Base-by-base conservation (phyloP, 2,113 vertebrate species). In the Ailurus styani region DNA sequence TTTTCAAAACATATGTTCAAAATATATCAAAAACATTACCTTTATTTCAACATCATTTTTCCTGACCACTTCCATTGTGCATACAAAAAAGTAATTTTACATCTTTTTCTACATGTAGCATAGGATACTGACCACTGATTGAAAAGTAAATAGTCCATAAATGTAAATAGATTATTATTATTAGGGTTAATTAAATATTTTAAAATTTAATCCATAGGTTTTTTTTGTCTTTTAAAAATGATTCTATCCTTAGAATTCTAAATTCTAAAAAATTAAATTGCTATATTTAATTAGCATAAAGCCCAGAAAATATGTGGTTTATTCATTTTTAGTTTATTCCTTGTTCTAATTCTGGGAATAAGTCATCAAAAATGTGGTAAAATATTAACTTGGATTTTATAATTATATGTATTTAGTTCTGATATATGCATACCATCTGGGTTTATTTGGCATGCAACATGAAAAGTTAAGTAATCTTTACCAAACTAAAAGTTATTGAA, bases 261-360 rank as follows among this genome's bases (percentile, higher is more conserved):
- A 77, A 47, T 18, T 47, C 27, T 47, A 17, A 75, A 77, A 27
- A 77, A 77, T 47, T 77, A 77, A 47, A 42, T 64, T 91, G 11
- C 8, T 31, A 42, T 31, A 54, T 70, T 91, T 85, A 94, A 78
- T 96, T 81, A 75, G 37, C 66, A 84, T 79, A 87, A 93, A 93
- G 5, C 12, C 3, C 2, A 77, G 23, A 79, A 96, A 91, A 90
- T 66, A 45, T 57, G 7, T 81, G 29, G 2, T 81, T 79, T 95
- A 88, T 10, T 97, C 34, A 98, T 60, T 97, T 96, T 87, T 17
- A 92, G 20, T 90, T 95, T 95, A 87, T 62, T 47, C 12, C 18
- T 87, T 91, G 1, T 79, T 81, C 25, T 81, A 90, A 97, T 93
- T 96, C 14, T 82, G 12, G 17, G 11, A 92, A 5, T 57, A 27